A percentile compares a stretch with the other conserved stretches of the same genome.
phyloP scores from a whole-genome alignment of 1,140 invertebrate species.

The Apis laboriosa region DNA sequence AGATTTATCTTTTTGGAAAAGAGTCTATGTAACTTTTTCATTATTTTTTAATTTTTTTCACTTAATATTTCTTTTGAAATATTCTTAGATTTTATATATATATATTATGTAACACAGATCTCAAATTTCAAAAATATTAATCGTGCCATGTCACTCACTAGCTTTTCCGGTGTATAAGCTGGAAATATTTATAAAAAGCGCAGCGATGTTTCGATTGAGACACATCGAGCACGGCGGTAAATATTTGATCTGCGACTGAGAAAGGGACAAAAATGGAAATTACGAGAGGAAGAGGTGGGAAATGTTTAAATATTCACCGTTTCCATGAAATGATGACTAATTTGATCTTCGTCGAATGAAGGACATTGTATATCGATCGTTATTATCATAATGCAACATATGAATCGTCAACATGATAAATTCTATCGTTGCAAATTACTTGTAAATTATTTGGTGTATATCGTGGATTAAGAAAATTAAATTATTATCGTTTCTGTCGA shows the following conservation, averaged over 20 bases:
- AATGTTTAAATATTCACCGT: not conserved
- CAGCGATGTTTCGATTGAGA: slow-evolving; percentile 10
- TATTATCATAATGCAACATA: too few relatives aligned
- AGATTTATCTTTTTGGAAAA: too few relatives aligned
- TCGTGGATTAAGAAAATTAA: too few relatives aligned
- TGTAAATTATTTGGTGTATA: too few relatives aligned
- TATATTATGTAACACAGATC: not conserved
- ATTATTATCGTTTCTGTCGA: too few relatives aligned
- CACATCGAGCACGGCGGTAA: not conserved
- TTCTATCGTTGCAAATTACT: too few relatives aligned
- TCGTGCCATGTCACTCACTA: too few relatives aligned
- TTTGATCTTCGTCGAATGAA: not conserved
- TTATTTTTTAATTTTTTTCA: too few relatives aligned
- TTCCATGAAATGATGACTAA: not conserved
- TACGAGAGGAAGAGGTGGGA: not conserved
- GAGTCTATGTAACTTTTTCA: too few relatives aligned
- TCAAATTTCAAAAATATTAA: not conserved
- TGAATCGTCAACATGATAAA: too few relatives aligned
- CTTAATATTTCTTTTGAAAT: too few relatives aligned
- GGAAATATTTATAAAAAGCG: slow-evolving; percentile 11
- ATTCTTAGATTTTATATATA: too few relatives aligned
- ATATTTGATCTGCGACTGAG: slow-evolving; percentile 1
- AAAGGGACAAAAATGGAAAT: not conserved
- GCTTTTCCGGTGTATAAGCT: not conserved
- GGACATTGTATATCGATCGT: not conserved